These are phyloP conservation scores for Dryoscopus gambensis DNA, from an alignment of 2,113 vertebrate species.

Conservation along the genomic window DNA sequence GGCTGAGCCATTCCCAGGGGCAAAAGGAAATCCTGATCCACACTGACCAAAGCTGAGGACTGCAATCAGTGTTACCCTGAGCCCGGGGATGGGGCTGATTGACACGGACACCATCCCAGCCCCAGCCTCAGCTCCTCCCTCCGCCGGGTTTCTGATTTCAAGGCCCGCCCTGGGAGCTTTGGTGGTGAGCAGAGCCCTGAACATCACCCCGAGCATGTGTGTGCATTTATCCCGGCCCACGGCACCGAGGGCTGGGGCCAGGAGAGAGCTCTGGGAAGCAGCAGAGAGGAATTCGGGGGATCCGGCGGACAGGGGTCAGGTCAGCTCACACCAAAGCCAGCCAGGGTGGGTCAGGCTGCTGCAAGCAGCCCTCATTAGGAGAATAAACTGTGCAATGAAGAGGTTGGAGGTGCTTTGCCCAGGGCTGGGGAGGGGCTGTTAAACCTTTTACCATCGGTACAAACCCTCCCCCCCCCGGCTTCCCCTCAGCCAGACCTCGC, in stretches of 20 bases:
- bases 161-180: not conserved
- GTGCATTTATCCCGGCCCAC: not conserved
- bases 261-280: not conserved
- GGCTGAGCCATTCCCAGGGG: not conserved
- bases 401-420: not conserved
- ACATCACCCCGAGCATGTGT: rapidly evolving
- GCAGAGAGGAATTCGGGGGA: not conserved
- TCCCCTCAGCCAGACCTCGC: not conserved
- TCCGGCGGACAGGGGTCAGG: not conserved
- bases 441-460: not conserved
- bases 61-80: not conserved
- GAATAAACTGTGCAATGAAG: not conserved
- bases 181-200: rapidly evolving
- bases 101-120: not conserved
- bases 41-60: not conserved
- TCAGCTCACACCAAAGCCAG: not conserved
- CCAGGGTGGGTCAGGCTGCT: not conserved
- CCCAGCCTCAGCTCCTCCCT: not conserved
- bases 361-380: not conserved
- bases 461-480: not conserved
- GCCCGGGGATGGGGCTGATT: not conserved
- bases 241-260: not conserved
- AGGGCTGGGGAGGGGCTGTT: not conserved
- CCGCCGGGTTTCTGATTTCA: not conserved
- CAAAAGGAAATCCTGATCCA: not conserved